Percentiles rank a stretch among this genome's conserved stretches.
Evolutionary conservation across 2,113 vertebrate genomes (phyloP).

Genomic region (Gracilinanus agilis): DNA sequence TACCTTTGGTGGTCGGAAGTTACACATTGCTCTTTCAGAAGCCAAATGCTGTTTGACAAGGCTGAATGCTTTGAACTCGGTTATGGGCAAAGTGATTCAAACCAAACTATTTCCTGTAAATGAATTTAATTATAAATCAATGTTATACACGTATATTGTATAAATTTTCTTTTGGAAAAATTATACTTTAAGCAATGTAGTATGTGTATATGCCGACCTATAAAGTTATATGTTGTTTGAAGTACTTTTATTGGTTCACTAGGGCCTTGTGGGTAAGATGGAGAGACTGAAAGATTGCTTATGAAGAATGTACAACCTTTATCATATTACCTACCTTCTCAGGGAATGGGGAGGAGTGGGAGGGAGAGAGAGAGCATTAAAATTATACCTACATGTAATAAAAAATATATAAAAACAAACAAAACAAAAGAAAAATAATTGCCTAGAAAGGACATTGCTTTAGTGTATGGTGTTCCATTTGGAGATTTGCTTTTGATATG

Average conservation of each 20-base stretch:
- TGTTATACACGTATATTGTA: not conserved
- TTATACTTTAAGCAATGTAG: not conserved
- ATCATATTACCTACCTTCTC: no score
- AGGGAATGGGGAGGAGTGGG: no score
- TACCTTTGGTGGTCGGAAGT: not conserved
- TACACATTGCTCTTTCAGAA: not conserved
- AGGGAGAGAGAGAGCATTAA: no score
- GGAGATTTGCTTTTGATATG: slow-evolving; percentile 24
- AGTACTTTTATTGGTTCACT: not conserved
- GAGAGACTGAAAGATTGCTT: not conserved
- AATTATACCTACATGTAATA: no score
- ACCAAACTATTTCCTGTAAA: not conserved
- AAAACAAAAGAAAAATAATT: no score
- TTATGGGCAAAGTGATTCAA: not conserved
- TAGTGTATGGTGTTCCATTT: not conserved
- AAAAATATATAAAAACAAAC: no score
- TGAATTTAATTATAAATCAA: not conserved
- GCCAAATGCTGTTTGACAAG: not conserved
- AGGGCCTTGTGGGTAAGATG: not conserved
- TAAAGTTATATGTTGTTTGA: not conserved
- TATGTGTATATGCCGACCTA: slow-evolving; percentile 23
- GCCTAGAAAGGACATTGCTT: not conserved
- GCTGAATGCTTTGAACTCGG: not conserved
- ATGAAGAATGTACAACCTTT: no score
- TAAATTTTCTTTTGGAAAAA: slow-evolving; percentile 17